phyloP scores from a whole-genome alignment of 2,888 invertebrate species.

The Rapana venosa region DNA sequence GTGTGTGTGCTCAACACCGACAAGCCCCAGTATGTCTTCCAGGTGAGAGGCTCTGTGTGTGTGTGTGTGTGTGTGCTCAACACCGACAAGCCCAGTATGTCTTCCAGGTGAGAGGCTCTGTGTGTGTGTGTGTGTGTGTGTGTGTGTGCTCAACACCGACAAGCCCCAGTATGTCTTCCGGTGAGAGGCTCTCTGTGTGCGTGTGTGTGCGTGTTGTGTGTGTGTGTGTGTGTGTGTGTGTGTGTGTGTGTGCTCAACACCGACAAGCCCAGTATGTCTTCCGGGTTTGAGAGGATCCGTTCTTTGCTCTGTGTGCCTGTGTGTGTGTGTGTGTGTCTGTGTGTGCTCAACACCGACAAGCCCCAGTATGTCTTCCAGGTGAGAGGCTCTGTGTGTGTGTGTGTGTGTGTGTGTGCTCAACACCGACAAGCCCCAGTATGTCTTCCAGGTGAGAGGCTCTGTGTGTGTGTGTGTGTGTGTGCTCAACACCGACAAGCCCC shows the following conservation, averaged over 20 bases:
- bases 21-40: not conserved
- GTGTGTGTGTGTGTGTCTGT: conserved; percentile 83
- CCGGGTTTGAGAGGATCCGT: not conserved
- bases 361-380: conserved; percentile 73
- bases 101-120: not conserved
- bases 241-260: too few species aligned
- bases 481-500: too few species aligned
- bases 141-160: too few species aligned
- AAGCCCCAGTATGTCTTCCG: not conserved
- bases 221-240: not conserved
- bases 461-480: not conserved
- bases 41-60: not conserved
- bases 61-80: too few species aligned
- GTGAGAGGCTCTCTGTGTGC: not conserved
- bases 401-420: not conserved
- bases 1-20: too few species aligned
- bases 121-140: not conserved
- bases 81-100: not conserved
- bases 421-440: not conserved
- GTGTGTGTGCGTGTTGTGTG: not conserved
- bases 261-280: not conserved
- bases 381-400: conserved; percentile 10
- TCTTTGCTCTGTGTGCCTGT: not conserved
- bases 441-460: not conserved
- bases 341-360: conserved; percentile 82